These are phyloP conservation scores for Sipha flava DNA, from an alignment of 1,140 invertebrate species.

Conservation along the genomic window DNA sequence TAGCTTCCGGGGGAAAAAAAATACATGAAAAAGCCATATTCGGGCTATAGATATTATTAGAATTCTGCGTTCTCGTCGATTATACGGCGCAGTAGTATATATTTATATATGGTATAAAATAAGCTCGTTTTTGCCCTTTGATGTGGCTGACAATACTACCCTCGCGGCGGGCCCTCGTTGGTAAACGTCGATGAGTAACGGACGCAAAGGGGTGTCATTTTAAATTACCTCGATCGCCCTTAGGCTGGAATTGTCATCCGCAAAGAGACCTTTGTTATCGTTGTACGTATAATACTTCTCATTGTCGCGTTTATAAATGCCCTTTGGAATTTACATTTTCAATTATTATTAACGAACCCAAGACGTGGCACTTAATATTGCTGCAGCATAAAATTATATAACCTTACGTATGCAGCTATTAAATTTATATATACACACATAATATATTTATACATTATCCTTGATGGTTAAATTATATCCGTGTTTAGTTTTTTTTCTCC, in stretches of 20 bases:
- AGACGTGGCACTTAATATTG: background rate
- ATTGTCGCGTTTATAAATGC: background rate
- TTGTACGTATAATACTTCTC: background rate
- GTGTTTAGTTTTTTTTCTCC: background rate
- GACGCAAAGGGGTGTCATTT: slow-evolving; percentile 14
- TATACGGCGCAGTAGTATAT: background rate
- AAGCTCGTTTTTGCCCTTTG: background rate
- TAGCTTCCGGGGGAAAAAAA: background rate
- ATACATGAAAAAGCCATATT: background rate
- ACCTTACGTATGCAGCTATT: background rate
- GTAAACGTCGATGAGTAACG: background rate
- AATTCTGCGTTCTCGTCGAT: background rate
- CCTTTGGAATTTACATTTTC: slow-evolving; percentile 16
- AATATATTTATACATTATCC: background rate
- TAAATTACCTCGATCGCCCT: slow-evolving; percentile 6
- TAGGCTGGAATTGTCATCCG: slow-evolving; percentile 11
- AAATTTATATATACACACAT: background rate
- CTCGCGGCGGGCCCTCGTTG: background rate
- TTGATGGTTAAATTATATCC: background rate
- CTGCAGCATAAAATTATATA: background rate
- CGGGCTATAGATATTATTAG: background rate
- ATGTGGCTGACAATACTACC: slow-evolving; percentile 4
- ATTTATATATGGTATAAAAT: background rate
- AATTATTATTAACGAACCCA: slow-evolving; percentile 5
- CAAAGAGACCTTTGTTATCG: slow-evolving; percentile 1